A percentile compares a stretch with the other conserved stretches of the same genome.
These are phyloP conservation scores for Eulemur rufifrons DNA, from an alignment of 2,113 vertebrate genomes.

Conservation along the genomic window DNA sequence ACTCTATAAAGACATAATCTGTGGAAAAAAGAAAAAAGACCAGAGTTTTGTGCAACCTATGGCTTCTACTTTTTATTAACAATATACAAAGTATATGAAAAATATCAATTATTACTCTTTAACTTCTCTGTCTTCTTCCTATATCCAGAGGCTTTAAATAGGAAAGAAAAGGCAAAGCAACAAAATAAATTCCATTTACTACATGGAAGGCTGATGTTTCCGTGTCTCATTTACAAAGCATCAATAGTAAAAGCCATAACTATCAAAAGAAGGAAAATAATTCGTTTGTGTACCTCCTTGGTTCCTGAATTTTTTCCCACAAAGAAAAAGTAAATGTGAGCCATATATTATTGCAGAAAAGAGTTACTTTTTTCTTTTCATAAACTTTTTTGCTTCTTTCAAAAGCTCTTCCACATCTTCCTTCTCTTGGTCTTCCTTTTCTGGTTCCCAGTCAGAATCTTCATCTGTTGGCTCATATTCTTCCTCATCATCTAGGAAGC, in stretches of 20 bases:
- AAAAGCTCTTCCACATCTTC: constrained; percentile 82
- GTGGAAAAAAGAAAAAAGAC: not conserved
- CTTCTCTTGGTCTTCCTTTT: constrained; percentile 79
- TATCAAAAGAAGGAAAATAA: constrained; percentile 40
- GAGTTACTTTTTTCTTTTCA: constrained; percentile 82
- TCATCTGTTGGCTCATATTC: constrained; percentile 85
- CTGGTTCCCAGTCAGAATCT: constrained; percentile 88
- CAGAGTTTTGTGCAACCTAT: not conserved
- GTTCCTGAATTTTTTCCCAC: not conserved
- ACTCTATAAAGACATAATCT: not conserved
- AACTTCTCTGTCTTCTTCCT: not conserved
- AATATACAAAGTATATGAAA: constrained; percentile 50
- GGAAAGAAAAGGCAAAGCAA: not conserved
- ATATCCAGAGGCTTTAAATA: constrained; percentile 16
- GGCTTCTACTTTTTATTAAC: constrained; percentile 54
- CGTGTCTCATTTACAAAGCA: not conserved
- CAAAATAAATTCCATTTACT: not conserved
- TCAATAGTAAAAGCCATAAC: constrained; percentile 23
- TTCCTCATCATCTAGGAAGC: constrained; percentile 84
- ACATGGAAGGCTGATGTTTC: not conserved
- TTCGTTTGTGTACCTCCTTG: not conserved
- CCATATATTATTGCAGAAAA: not conserved
- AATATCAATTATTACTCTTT: not conserved
- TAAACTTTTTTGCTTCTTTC: constrained; percentile 81
- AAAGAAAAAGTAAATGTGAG: not conserved